Percentiles rank a stretch among this genome's conserved stretches.
Conservation (phyloP, 2,113 vertebrate species). For the Desmodus rotundus region DNA sequence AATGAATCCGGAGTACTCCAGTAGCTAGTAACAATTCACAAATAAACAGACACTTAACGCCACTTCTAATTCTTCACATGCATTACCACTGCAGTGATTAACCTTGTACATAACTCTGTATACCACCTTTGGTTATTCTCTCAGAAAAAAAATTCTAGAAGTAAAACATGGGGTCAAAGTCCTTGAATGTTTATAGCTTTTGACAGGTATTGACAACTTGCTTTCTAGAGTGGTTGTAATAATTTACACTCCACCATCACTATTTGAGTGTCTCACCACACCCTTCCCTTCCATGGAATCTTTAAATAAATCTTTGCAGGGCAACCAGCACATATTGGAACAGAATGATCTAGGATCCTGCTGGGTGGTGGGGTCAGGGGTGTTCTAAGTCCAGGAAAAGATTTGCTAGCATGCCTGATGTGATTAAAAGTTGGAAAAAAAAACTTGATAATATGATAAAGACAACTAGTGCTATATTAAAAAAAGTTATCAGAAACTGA, state of each 20-base stretch:
- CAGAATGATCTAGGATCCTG: conserved; percentile 35
- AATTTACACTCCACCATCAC: not conserved
- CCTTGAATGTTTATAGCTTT: conserved; percentile 23
- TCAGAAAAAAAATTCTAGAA: conserved; percentile 30
- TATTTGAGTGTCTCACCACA: not conserved
- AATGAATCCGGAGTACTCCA: not conserved
- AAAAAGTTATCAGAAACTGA: conserved; percentile 50
- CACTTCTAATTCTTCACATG: not conserved
- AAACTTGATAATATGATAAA: conserved; percentile 3
- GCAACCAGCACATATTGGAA: not conserved
- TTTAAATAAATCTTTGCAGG: conserved; percentile 7
- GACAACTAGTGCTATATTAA: conserved; percentile 37
- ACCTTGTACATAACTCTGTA: not conserved
- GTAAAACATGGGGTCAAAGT: conserved; percentile 29
- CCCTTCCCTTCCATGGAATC: not conserved
- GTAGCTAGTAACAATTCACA: not conserved
- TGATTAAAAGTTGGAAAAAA: not conserved
- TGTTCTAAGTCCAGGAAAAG: not conserved
- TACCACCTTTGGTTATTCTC: not conserved
- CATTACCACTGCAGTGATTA: not conserved
- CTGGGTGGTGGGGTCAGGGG: not conserved
- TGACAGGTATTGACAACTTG: not conserved
- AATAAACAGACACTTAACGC: not conserved
- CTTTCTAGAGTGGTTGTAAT: not conserved
- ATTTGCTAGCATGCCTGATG: not conserved